Base-by-base conservation (phyloP, 2,888 invertebrate species). In the Limulus polyphemus region DNA sequence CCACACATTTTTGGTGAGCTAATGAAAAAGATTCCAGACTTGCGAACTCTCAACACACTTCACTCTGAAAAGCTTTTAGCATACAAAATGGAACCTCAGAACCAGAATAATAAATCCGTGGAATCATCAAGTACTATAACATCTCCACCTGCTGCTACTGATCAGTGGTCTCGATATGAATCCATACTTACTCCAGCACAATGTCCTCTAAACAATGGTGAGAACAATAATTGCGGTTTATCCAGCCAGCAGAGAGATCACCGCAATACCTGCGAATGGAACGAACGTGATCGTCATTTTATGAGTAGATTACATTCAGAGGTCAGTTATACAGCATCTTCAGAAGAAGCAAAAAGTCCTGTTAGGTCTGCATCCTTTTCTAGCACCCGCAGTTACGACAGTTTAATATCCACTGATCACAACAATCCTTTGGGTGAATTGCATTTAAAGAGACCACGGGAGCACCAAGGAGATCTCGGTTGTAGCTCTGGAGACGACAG, bases 31-130 rank as follows among this genome's bases (percentile, higher is more conserved):
- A 87, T 95, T 68, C 95, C 95, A 2, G 97, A 97, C 79, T 81
- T 97, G 73, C 83, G 94, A 69, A 95, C 95, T 0, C 81, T 97
- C 62, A 97, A 97, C 79, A 94, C 95, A 10, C 82, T 97, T 61
- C 97, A 97, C 77, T 93, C 93, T 7, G 97, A 97, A 76, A 95
- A 97, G 77, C 81, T 95, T 69, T 83, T 95, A 60, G 94, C 91
- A 14, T 92, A 90, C 79, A 89, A 93, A 74, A 84, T 84, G 84
- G 91, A 72, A 58, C 70, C 71, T 7, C 32, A 32, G 7, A 56
- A 47, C 64, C 48, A 16, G 57, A 55, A 52, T 60, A 59, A 63
- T 56, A 56, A 55, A 47, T 62, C 61, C 63, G 58, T 49, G 14
- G 57, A 50, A 60, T 55, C 50, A 49, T 51, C 52, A 56, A 50